Base-by-base conservation (phyloP, 2,888 invertebrate genomes). In the Adelognathus sp. region DNA sequence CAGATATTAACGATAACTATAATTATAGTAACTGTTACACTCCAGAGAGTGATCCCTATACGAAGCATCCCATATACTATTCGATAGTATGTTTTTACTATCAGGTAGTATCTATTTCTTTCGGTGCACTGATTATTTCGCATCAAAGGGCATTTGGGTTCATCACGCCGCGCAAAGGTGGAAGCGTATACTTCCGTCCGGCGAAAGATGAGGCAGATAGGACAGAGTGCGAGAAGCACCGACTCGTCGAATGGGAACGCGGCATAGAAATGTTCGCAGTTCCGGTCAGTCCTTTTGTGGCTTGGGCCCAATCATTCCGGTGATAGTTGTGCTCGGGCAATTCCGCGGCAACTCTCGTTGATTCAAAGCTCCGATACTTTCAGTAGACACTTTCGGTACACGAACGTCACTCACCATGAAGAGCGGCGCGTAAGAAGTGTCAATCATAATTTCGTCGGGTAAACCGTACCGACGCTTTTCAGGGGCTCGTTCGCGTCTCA, bases 371-470 rank as follows among this genome's bases (percentile, higher is more conserved):
- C 50, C 24, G 46, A 70, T 63, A 74, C 39, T 39, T 70, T 56
- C 74, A 46, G 66, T n/a, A 39, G 58, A 64, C 70, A 69, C 18
- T 27, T 66, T 63, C 63, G 54, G 61, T 67, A 41, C 56, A 72
- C 61, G 70, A 72, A 76, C 70, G 87, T 88, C 88, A 88, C 71
- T 89, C 87, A 86, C 75, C 31, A 84, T 88, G 83, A 88, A 86
- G 56, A 79, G 84, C 86, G 85, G 85, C 77, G 39, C 69, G 81
- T 85, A 84, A 86, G 82, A 83, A 76, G 83, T 87, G 89, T 89
- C 88, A 77, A 86, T 89, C 88, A 86, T 85, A 85, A 88, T 88
- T 77, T 50, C 39, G 24, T 41, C 54, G 56, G 21, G n/a, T 36
- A 24, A 31, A 29, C 16, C 7, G 21, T 24, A 16, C 70, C 29